Percentiles rank a stretch among this genome's conserved stretches.
Evolutionary conservation across 2,888 invertebrate species (phyloP).

Genomic region (Rapana venosa): DNA sequence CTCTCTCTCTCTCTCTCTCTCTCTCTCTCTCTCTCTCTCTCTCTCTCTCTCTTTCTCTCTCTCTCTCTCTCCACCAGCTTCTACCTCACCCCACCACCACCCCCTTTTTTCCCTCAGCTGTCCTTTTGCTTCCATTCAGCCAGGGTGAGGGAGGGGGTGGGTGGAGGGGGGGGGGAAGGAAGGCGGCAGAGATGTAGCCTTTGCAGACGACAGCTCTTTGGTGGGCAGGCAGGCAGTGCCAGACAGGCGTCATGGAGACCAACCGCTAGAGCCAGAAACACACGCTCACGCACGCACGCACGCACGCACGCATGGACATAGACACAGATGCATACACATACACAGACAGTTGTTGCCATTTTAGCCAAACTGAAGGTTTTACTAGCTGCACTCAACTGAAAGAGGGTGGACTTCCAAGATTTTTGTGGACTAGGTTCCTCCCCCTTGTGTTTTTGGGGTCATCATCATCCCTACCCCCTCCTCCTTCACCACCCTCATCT

Average conservation of each 20-base stretch:
- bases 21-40: background rate
- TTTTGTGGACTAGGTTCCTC: background rate
- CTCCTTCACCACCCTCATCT: too few species aligned
- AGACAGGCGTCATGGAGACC: background rate
- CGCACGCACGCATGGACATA: background rate
- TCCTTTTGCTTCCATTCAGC: background rate
- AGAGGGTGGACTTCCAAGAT: too few species aligned
- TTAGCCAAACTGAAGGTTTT: too few species aligned
- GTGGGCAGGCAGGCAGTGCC: background rate
- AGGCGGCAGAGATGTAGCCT: too few species aligned
- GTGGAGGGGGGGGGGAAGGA: background rate
- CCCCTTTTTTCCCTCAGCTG: background rate
- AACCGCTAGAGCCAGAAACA: background rate
- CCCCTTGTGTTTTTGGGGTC: background rate
- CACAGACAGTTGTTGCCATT: too few species aligned
- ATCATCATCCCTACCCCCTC: background rate
- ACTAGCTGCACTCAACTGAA: too few species aligned
- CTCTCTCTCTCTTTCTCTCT: background rate
- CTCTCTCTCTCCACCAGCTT: background rate
- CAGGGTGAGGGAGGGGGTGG: background rate
- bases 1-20: slow-evolving; percentile 5
- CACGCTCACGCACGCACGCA: background rate
- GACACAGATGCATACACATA: background rate
- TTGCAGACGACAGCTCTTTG: background rate
- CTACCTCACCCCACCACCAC: background rate